Conservation (phyloP, 2,888 invertebrate genomes). For the Sinohyriopsis cumingii region DNA sequence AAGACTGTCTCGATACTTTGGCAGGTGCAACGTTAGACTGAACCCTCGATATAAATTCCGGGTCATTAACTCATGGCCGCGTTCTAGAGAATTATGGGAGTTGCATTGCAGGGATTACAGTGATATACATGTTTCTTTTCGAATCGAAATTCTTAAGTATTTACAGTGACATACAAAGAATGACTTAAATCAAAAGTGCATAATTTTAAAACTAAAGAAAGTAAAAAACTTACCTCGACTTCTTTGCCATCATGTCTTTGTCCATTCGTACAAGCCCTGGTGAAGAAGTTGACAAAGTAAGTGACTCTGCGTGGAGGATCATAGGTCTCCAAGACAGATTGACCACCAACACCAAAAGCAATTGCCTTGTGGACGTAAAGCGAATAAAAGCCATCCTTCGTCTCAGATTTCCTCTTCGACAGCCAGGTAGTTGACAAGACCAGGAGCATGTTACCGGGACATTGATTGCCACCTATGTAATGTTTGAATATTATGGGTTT, state of each 20-base stretch:
- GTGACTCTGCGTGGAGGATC: constrained; percentile 33
- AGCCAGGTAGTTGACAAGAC: constrained; percentile 38
- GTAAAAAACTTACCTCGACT: constrained; percentile 10
- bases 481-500: too few species aligned
- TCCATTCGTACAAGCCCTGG: constrained; percentile 19
- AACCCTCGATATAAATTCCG: too few species aligned
- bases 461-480: constrained; percentile 23
- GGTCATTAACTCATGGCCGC: too few species aligned
- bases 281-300: constrained; percentile 39
- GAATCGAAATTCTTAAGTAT: too few species aligned
- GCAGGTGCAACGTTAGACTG: too few species aligned
- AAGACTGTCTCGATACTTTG: too few species aligned
- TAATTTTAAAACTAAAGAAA: too few species aligned
- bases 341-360: constrained; percentile 25
- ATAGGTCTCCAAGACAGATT: constrained; percentile 30
- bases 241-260: constrained; percentile 26
- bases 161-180: too few species aligned
- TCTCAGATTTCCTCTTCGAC: constrained; percentile 11
- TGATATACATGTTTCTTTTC: too few species aligned
- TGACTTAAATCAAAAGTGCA: too few species aligned
- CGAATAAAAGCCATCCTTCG: constrained; percentile 9
- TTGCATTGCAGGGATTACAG: too few species aligned
- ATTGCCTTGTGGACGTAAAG: constrained; percentile 38
- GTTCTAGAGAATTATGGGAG: too few species aligned
- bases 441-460: constrained; percentile 38